Evolutionary conservation across 2,888 invertebrate species (phyloP), one percentile per base, ranked within the genome.

Genomic region (Sinodicranocentrus sp.): DNA sequence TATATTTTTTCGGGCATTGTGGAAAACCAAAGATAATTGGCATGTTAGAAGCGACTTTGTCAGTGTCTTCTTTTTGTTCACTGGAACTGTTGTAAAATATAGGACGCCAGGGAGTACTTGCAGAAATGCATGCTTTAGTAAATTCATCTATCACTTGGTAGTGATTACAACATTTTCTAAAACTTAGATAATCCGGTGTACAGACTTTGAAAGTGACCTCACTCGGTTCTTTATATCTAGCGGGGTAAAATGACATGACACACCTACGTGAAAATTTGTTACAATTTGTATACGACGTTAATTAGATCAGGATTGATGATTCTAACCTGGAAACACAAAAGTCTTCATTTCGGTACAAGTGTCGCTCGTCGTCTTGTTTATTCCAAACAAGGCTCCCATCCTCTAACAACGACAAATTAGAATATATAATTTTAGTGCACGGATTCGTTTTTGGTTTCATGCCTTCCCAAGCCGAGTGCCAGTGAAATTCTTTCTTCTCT

Each of bases 151-250:
- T 48, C 10, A 71, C 39, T 21, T 73, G 15, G 6, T 23, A 67
- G 15, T 39, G 65, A 28, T 54, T 82, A 52, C 85, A 85, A 23
- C 85, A 85, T 57, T 85, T 85, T 13, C 65, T 19, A 13, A 85
- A n/a, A n/a, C 59, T 26, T 82, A 78, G 0, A 68, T 72, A 23
- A 15, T 23, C 10, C n/a, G 82, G 54, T 59, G 23, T 57, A 44
- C 85, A 83, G n/a, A 79, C 59, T 43, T 77, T 72, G 19, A 84
- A 85, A 2, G 33, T n/a, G n/a, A n/a, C n/a, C n/a, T n/a, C n/a
- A n/a, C n/a, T n/a, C n/a, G n/a, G n/a, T n/a, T n/a, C n/a, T n/a
- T n/a, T n/a, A n/a, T n/a, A n/a, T n/a, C n/a, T n/a, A n/a, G n/a
- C n/a, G n/a, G n/a, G n/a, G n/a, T n/a, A n/a, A n/a, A n/a, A n/a